A percentile compares a stretch with the other conserved stretches of the same genome.
These are phyloP conservation scores for Troides helena DNA, from an alignment of 2,888 invertebrate species.

Conservation along the genomic window DNA sequence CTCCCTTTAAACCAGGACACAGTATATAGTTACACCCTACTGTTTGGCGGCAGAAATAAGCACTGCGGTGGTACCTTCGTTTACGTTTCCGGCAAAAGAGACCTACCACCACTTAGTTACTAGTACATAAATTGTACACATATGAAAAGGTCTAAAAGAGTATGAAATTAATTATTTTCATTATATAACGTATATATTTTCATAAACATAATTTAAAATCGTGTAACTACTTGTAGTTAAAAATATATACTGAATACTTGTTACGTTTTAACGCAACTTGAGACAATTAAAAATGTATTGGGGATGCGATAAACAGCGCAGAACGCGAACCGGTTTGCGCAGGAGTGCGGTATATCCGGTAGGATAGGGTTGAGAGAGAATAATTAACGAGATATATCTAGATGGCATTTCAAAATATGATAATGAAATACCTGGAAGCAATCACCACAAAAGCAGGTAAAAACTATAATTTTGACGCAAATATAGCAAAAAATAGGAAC, in stretches of 20 bases:
- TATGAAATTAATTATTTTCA: constrained; percentile 10
- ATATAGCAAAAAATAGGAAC: too few species aligned
- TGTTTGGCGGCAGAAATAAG: too few species aligned
- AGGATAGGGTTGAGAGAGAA: constrained; percentile 37
- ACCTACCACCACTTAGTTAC: background rate
- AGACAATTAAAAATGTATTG: constrained; percentile 52
- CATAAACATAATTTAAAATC: constrained; percentile 20
- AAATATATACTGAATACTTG: constrained; percentile 27
- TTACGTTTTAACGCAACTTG: constrained; percentile 41
- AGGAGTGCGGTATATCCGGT: constrained; percentile 45
- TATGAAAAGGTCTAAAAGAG: background rate
- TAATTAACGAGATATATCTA: background rate
- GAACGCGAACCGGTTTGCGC: constrained; percentile 54
- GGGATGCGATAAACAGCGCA: constrained; percentile 59
- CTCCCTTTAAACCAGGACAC: too few species aligned
- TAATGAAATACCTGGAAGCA: too few species aligned
- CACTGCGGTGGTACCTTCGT: too few species aligned
- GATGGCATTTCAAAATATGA: too few species aligned
- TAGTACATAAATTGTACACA: background rate
- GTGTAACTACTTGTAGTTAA: constrained; percentile 17
- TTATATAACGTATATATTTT: constrained; percentile 10
- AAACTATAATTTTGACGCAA: too few species aligned
- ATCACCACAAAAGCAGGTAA: too few species aligned
- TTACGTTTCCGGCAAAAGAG: too few species aligned
- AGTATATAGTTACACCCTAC: too few species aligned